phyloP scores from a whole-genome alignment of 2,888 invertebrate species.

The Cantharis rufa region DNA sequence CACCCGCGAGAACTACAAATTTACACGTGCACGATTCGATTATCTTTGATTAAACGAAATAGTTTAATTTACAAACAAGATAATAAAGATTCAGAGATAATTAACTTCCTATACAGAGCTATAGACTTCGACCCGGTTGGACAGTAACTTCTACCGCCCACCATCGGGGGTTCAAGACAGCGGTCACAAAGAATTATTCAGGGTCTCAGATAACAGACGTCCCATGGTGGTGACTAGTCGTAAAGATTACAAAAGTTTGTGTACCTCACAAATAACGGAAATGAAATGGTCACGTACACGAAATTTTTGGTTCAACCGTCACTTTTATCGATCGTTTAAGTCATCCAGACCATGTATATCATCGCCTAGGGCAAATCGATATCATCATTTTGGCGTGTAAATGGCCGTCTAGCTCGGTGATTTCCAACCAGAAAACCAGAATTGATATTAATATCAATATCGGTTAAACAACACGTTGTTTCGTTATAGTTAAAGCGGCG shows the following conservation, averaged over 20 bases:
- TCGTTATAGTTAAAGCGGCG: too few species aligned
- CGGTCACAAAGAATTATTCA: background rate
- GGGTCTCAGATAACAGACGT: background rate
- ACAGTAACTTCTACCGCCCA: background rate
- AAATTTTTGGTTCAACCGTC: background rate
- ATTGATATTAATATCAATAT: too few species aligned
- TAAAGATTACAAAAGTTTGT: background rate
- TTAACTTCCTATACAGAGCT: background rate
- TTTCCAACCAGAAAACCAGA: too few species aligned
- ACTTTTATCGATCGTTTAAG: background rate
- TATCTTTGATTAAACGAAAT: background rate
- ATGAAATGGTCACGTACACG: background rate
- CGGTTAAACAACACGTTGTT: too few species aligned
- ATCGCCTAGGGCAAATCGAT: too few species aligned
- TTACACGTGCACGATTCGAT: slow-evolving; percentile 7
- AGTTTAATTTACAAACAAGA: background rate
- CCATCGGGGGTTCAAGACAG: background rate
- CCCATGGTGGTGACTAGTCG: background rate
- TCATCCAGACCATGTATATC: background rate
- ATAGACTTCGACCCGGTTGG: background rate
- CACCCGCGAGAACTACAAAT: slow-evolving; percentile 5
- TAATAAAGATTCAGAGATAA: background rate
- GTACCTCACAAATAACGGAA: background rate
- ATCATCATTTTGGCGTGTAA: too few species aligned
- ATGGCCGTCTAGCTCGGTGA: too few species aligned